Conservation (phyloP, 2,113 vertebrate species). For the Haliaeetus leucogaster region DNA sequence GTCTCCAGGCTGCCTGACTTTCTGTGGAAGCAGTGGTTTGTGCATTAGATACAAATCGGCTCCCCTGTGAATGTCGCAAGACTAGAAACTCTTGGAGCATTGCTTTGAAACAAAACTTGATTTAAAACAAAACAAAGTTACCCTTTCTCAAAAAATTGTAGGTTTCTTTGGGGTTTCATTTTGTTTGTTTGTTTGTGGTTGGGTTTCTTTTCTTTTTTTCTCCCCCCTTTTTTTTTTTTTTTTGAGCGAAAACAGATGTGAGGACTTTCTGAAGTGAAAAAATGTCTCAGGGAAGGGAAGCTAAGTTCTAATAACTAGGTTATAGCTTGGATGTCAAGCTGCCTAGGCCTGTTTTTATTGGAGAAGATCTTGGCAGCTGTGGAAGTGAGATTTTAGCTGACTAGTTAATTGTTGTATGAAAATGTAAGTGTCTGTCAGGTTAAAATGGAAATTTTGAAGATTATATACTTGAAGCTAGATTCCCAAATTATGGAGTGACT, state of each 20-base stretch:
- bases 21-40: neutral
- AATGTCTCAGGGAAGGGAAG: neutral
- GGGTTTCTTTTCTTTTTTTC: neutral
- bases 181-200: too few relatives aligned
- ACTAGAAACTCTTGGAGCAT: neutral
- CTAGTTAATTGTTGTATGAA: neutral
- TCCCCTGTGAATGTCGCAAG: neutral
- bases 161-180: neutral
- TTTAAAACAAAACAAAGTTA: neutral
- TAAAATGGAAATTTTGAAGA: neutral
- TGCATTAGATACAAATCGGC: neutral
- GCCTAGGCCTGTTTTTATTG: neutral
- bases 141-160: neutral
- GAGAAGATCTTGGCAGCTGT: neutral
- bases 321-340: neutral
- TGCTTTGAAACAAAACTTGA: neutral
- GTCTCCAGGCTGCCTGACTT: neutral
- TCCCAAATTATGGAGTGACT: neutral
- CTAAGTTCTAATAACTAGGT: neutral
- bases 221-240: too few relatives aligned
- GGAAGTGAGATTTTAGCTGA: neutral
- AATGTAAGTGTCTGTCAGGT: neutral
- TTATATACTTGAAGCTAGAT: neutral
- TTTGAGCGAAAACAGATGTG: neutral
- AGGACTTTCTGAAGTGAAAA: neutral